Conservation (phyloP, 1,140 invertebrate genomes). For the Euura lappo region DNA sequence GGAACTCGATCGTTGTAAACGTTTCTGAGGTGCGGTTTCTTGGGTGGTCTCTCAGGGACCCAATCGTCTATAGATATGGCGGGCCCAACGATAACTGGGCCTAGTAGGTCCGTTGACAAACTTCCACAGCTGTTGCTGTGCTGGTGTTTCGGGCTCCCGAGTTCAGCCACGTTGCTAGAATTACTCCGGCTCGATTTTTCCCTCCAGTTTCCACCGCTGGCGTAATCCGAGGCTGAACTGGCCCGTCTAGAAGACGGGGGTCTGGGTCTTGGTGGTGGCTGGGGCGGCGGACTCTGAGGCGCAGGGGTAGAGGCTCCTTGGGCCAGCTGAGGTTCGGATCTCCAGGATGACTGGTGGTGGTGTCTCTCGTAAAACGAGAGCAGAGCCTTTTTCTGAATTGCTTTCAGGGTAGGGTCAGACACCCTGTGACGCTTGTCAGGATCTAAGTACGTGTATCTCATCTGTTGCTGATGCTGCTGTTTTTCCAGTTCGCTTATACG, state of each 20-base stretch:
- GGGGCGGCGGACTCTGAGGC: constrained; percentile 59
- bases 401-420: constrained; percentile 81
- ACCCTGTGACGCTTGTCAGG: constrained; percentile 78
- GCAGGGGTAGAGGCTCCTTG: constrained; percentile 41
- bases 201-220: constrained; percentile 56
- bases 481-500: constrained; percentile 76
- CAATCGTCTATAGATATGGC: constrained; percentile 72
- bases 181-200: constrained; percentile 40
- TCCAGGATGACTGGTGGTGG: constrained; percentile 65
- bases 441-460: constrained; percentile 75
- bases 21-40: constrained; percentile 74
- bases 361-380: constrained; percentile 85
- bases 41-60: constrained; percentile 75
- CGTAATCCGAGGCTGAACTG: constrained; percentile 74
- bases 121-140: constrained; percentile 70
- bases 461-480: constrained; percentile 56
- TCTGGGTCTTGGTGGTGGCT: constrained; percentile 64
- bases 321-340: constrained; percentile 67
- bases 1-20: constrained; percentile 64
- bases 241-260: constrained; percentile 65
- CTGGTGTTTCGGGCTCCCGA: constrained; percentile 58
- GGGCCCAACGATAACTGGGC: constrained; percentile 69
- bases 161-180: constrained; percentile 22
- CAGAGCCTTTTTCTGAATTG: constrained; percentile 86
- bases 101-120: constrained; percentile 65